Evolutionary conservation across 1,140 invertebrate species (phyloP), one percentile per base, ranked within the genome.

Genomic region (Nixonia krombeini): DNA sequence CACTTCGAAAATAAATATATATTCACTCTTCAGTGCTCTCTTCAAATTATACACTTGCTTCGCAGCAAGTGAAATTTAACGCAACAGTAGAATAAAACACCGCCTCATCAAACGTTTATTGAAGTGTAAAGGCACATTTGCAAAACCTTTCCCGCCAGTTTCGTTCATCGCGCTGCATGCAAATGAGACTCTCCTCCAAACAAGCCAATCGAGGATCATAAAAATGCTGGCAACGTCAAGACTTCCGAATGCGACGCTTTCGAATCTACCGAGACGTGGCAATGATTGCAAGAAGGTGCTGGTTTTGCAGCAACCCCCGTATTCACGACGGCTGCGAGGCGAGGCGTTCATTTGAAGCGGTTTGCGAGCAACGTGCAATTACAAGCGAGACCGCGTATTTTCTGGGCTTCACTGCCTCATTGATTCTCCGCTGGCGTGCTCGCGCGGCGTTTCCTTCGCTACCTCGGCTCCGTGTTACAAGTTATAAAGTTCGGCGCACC

Each of bases 401-500:
- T 67, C 45, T 57, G 10, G 44, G 53, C 58, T 56, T 65, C 41
- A 23, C 55, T 42, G 41, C 44, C 61, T 67, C 70, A 66, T 76
- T 76, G 70, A 69, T 62, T 73, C 51, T 52, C 63, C 49, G 33
- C 63, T 75, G 51, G 62, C 67, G 63, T 73, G 72, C 64, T 70
- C 58, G 55, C 45, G 35, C 51, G 50, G 45, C 68, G 18, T 75
- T 72, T 62, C 46, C 59, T 59, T 53, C 44, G 38, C 41, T 53
- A 26, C 10, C 16, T 29, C 37, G 29, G 35, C 31, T 44, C 52
- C 40, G 23, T 63, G 71, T 73, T 75, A 74, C 73, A 76, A 80
- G 78, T 77, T 72, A 75, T 72, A 63, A 69, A 59, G 49, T 72
- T 75, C 63, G 21, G 33, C 57, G 55, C 51, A 23, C 53, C 75